Evolutionary conservation across 2,888 invertebrate genomes (phyloP).

Genomic region (Sphaerophoria taeniata): DNA sequence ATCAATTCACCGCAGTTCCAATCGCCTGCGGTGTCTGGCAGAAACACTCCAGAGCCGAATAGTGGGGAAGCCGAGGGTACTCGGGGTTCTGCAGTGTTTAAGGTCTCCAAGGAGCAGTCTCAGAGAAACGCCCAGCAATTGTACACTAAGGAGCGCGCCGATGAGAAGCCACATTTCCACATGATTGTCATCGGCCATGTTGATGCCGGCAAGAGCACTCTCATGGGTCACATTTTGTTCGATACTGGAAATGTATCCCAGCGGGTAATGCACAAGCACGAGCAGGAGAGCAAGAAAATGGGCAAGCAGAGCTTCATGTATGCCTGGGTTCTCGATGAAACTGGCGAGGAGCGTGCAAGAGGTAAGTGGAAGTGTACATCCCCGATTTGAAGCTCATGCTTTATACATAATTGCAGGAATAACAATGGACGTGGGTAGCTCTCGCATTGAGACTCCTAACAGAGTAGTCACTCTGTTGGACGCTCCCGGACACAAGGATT

Average conservation of each 20-base stretch:
- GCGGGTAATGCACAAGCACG: slow-evolving; percentile 96
- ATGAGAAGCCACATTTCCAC: slow-evolving; percentile 93
- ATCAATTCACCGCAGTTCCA: slow-evolving; percentile 86
- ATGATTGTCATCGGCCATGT: slow-evolving; percentile 98
- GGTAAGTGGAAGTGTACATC: slow-evolving; percentile 82
- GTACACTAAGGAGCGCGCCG: slow-evolving; percentile 89
- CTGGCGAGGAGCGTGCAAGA: slow-evolving; percentile 96
- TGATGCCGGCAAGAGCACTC: slow-evolving; percentile 84
- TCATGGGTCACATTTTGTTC: slow-evolving; percentile 97
- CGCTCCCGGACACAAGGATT: slow-evolving; percentile 99
- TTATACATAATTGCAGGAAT: slow-evolving; percentile 87
- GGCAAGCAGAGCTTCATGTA: slow-evolving; percentile 99
- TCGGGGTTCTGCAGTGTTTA: slow-evolving; percentile 75
- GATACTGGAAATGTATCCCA: slow-evolving; percentile 94
- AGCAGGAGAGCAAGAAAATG: slow-evolving; percentile 97
- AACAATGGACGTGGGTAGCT: slow-evolving; percentile 98
- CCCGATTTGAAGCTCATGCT: too few species aligned
- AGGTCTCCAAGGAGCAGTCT: slow-evolving; percentile 81
- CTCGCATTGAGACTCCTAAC: slow-evolving; percentile 94
- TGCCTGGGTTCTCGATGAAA: slow-evolving; percentile 99
- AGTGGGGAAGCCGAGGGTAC: slow-evolving; percentile 75
- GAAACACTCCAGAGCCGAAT: slow-evolving; percentile 83
- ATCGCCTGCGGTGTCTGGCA: slow-evolving; percentile 87
- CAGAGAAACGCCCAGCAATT: slow-evolving; percentile 84
- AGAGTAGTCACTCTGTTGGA: slow-evolving; percentile 92